Evolutionary conservation across 2,888 invertebrate genomes (phyloP).

Genomic region (Endotricha flammealis): DNA sequence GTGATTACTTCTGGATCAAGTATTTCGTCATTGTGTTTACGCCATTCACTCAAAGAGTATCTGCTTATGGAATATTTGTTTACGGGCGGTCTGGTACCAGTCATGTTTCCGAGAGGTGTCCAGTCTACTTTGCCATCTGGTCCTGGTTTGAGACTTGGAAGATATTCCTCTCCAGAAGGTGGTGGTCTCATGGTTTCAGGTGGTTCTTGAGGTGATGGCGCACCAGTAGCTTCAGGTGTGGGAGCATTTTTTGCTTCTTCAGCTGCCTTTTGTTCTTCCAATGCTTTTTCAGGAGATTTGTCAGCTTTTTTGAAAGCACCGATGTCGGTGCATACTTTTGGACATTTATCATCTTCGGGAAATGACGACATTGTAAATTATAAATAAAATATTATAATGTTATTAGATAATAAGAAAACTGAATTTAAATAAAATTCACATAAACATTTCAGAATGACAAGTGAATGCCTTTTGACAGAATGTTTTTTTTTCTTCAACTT

Average conservation of each 20-base stretch:
- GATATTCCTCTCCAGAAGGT: constrained; percentile 35
- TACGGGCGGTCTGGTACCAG: constrained; percentile 85
- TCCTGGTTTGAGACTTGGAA: constrained; percentile 76
- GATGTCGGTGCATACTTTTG: constrained; percentile 50
- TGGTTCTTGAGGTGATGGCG: constrained; percentile 16
- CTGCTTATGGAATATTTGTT: constrained; percentile 86
- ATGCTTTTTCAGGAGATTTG: constrained; percentile 33
- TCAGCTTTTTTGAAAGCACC: constrained; percentile 57
- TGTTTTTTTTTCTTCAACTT: no score
- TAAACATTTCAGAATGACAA: no score
- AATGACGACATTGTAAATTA: constrained; percentile 28
- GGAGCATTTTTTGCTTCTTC: constrained; percentile 17
- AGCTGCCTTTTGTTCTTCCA: constrained; percentile 30
- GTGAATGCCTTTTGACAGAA: no score
- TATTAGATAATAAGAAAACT: no score
- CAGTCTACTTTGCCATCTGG: constrained; percentile 86
- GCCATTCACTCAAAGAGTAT: constrained; percentile 86
- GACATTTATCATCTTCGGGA: constrained; percentile 51
- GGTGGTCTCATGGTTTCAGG: constrained; percentile 19
- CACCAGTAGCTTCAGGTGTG: constrained; percentile 4
- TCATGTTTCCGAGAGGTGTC: constrained; percentile 83
- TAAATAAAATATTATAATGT: no score
- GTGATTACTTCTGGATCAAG: constrained; percentile 71
- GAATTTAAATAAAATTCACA: no score
- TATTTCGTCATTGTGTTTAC: constrained; percentile 76